phyloP scores from a whole-genome alignment of 2,797 vertebrate genomes.

The Trichosurus vulpecula region DNA sequence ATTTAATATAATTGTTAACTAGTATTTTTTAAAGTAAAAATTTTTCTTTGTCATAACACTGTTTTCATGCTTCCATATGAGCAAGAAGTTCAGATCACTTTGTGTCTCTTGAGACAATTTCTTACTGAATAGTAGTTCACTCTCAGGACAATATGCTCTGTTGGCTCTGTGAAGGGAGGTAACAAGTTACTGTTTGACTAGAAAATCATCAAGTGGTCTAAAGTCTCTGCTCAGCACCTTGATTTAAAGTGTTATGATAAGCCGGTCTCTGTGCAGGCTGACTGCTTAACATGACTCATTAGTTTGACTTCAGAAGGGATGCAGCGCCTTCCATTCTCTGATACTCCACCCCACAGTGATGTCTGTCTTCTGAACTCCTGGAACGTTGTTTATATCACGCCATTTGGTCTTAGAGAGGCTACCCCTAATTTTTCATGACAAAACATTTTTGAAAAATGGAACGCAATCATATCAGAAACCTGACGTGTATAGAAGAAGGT shows the following conservation, averaged over 20 bases:
- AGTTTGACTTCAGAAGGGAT: neutral
- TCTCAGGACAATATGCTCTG: neutral
- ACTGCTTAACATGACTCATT: neutral
- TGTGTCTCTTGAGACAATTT: constrained; percentile 1
- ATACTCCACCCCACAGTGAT: neutral
- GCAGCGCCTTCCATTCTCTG: neutral
- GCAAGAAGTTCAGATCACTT: neutral
- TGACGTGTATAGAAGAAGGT: neutral
- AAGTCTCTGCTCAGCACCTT: neutral
- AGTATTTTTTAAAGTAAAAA: neutral
- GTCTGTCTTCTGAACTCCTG: neutral
- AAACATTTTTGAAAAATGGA: neutral
- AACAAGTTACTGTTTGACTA: neutral
- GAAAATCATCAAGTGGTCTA: neutral
- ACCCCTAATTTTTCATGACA: neutral
- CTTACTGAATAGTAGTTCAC: constrained; percentile 6
- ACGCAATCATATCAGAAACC: neutral
- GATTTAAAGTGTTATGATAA: neutral
- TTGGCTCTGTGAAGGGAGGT: neutral
- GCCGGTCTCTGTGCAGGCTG: neutral
- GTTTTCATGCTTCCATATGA: neutral
- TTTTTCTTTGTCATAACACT: neutral
- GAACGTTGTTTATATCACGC: neutral
- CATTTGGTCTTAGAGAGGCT: neutral
- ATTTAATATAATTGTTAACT: neutral